Evolutionary conservation across 2,888 invertebrate species (phyloP), one percentile per base, ranked within the genome.

Genomic region (Dione vanillae): DNA sequence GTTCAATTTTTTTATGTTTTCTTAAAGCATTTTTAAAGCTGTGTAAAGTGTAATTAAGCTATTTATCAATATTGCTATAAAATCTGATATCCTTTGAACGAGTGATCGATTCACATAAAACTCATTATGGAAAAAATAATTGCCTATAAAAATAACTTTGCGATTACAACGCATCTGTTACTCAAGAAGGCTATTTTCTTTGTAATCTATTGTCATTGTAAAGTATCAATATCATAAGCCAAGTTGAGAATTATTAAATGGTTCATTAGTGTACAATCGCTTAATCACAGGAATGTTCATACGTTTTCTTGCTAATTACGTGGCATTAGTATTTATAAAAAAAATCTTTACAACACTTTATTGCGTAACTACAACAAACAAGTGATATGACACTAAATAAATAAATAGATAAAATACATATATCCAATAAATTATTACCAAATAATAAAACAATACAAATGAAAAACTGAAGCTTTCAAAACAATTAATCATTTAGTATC

Each of bases 111-210:
- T 70, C 67, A 69, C 72, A 72, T 72, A 67, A 67, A 68, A 40
- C 69, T 71, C 66, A 72, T 75, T 74, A 75, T 56, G 62, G 56
- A 59, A 56, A 35, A 41, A 43, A 65, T 69, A 71, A 72, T 72
- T 67, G 68, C 64, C 70, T 20, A 75, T 75, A 73, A 74, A 75
- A 75, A 75, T 74, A 73, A 69, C 65, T 73, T 68, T 68, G 56
- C 45, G 67, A 67, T 73, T 72, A 74, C 65, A 45, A 52, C 65
- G 51, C 67, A 10, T 52, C 56, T 19, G 37, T 56, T 45, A 51
- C 70, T 59, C 64, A 66, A 72, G 52, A 65, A 65, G 67, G 67
- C 47, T 52, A 58, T 69, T 65, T 61, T 61, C 65, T 69, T 66
- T 66, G 65, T 69, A 69, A 61, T 65, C 65, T 65, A 69, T 65